Percentiles rank a stretch among this genome's conserved stretches.
phyloP scores from a whole-genome alignment of 1,140 invertebrate genomes.

The Hylyphantes graminicola region DNA sequence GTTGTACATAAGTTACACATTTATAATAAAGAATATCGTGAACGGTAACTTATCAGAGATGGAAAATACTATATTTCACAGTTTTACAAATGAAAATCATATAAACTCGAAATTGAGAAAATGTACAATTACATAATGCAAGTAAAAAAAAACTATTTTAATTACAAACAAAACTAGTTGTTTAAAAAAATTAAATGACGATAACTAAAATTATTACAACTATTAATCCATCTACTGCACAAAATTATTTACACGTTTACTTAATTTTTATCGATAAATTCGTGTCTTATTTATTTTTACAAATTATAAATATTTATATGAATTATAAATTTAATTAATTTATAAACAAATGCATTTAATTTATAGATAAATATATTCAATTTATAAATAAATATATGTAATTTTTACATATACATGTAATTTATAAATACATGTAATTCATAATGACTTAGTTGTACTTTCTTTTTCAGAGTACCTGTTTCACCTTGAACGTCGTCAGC shows the following conservation, averaged over 20 bases:
- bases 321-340: neutral
- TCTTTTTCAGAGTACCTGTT: conserved; percentile 35
- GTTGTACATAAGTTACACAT: too few species aligned
- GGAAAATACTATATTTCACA: too few species aligned
- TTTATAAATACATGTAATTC: neutral
- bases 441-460: neutral
- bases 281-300: neutral
- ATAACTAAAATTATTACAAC: neutral
- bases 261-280: neutral
- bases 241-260: neutral
- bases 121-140: too few species aligned
- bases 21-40: too few species aligned
- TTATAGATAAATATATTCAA: neutral
- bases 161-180: too few species aligned
- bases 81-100: too few species aligned
- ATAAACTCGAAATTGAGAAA: too few species aligned
- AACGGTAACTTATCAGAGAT: too few species aligned
- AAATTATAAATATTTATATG: too few species aligned
- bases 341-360: neutral
- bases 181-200: too few species aligned
- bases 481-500: conserved; percentile 33
- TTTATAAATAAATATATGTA: neutral
- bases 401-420: neutral
- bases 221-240: neutral
- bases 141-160: too few species aligned